Conservation (phyloP, 2,888 invertebrate genomes). For the Lumbricus terrestris region DNA sequence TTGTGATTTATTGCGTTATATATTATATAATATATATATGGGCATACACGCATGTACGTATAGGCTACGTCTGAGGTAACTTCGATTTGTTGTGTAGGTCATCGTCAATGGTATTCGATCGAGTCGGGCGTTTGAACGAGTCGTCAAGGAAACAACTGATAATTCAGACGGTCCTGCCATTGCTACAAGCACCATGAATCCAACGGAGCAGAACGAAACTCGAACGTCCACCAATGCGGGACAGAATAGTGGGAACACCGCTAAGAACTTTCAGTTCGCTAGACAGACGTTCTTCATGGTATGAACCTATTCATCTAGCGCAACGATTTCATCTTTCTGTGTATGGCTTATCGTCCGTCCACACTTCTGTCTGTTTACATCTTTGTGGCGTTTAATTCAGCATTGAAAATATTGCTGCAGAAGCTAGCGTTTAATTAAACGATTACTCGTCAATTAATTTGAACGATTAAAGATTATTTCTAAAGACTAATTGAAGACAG, state of each 20-base stretch:
- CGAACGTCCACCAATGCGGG: neutral
- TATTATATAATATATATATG: no score
- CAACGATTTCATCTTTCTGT: no score
- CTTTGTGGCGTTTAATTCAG: no score
- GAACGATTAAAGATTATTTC: no score
- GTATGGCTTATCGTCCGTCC: no score
- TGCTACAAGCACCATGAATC: neutral
- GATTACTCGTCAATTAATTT: no score
- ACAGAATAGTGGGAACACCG: neutral
- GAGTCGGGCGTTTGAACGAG: neutral
- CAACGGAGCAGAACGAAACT: neutral
- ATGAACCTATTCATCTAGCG: neutral
- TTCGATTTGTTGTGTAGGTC: neutral
- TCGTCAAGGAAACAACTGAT: neutral
- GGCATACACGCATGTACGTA: no score
- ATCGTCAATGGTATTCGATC: neutral
- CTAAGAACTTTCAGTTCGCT: neutral
- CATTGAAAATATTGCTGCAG: no score
- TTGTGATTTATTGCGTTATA: no score
- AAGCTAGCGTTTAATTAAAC: no score
- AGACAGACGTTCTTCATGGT: neutral
- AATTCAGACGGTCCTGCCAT: neutral
- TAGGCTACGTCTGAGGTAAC: neutral
- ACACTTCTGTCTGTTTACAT: no score
- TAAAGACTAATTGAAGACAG: no score